A percentile compares a stretch with the other conserved stretches of the same genome.
Evolutionary conservation across 2,797 vertebrate species (phyloP).

Genomic region (Urocyon cinereoargenteus): DNA sequence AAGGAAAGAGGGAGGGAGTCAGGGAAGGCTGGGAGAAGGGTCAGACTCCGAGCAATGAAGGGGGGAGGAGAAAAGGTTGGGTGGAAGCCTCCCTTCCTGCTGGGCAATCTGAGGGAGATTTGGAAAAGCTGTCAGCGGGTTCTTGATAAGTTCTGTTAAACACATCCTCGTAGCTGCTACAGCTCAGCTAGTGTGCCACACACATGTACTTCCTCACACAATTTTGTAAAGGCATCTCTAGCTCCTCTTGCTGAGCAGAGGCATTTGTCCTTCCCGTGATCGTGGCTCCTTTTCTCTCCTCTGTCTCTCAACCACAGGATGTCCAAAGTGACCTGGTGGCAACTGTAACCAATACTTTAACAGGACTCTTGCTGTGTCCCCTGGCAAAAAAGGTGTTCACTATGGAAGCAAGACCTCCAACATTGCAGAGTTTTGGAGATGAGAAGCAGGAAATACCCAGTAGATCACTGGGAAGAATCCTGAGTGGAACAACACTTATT

Average conservation of each 20-base stretch:
- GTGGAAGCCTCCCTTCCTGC: neutral
- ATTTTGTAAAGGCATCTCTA: neutral
- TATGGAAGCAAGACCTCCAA: neutral
- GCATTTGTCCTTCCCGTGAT: neutral
- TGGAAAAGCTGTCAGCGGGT: neutral
- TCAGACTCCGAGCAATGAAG: neutral
- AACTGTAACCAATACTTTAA: neutral
- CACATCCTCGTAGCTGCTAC: neutral
- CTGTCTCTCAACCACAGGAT: neutral
- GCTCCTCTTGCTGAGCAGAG: neutral
- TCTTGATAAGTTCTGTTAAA: neutral
- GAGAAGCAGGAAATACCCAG: neutral
- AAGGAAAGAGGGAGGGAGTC: neutral
- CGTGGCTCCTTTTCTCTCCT: neutral
- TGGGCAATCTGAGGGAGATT: neutral
- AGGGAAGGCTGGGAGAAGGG: neutral
- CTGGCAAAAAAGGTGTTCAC: neutral
- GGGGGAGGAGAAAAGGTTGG: neutral
- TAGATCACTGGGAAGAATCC: neutral
- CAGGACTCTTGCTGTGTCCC: neutral
- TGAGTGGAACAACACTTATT: neutral
- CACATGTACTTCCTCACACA: neutral
- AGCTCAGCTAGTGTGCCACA: neutral
- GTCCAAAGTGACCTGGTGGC: neutral
- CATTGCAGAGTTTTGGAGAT: neutral